A percentile compares a stretch with the other conserved stretches of the same genome.
Evolutionary conservation across 2,797 vertebrate species (phyloP).

Genomic region (Iguana delicatissima): DNA sequence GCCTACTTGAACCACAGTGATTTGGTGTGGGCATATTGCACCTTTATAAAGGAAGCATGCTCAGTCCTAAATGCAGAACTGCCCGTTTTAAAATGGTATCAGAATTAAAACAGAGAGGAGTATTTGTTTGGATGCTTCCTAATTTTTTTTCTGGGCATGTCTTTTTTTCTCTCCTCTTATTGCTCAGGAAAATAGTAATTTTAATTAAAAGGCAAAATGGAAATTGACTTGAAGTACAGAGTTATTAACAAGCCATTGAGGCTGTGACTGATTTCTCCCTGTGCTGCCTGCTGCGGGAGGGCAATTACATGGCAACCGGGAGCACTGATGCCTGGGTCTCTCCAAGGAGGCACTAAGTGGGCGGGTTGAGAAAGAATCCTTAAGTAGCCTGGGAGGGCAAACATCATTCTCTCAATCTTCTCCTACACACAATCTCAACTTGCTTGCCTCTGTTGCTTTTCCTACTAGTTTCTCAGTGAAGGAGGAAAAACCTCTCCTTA

Average conservation of each 20-base stretch:
- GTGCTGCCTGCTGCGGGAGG: constrained; percentile 40
- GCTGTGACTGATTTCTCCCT: constrained; percentile 57
- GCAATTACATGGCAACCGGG: background rate
- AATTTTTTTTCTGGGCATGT: background rate
- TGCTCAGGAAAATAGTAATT: constrained; percentile 68
- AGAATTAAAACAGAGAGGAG: background rate
- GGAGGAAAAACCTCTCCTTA: background rate
- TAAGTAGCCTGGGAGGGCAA: background rate
- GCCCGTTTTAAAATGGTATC: too few species aligned
- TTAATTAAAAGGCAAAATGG: constrained; percentile 80
- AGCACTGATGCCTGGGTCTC: background rate
- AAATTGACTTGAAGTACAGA: constrained; percentile 70
- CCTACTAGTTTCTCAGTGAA: background rate
- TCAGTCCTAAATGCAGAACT: background rate
- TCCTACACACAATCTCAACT: background rate
- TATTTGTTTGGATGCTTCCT: background rate
- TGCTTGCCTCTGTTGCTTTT: background rate
- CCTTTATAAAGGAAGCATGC: background rate
- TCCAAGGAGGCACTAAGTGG: accelerated
- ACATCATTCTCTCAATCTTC: background rate
- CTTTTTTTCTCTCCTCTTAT: background rate
- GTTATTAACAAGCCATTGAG: constrained; percentile 78
- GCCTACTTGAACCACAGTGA: background rate
- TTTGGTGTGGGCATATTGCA: too few species aligned
- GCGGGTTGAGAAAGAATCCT: accelerated